These are phyloP conservation scores for Lanius ludovicianus DNA, from an alignment of 2,113 vertebrate species.

Conservation along the genomic window DNA sequence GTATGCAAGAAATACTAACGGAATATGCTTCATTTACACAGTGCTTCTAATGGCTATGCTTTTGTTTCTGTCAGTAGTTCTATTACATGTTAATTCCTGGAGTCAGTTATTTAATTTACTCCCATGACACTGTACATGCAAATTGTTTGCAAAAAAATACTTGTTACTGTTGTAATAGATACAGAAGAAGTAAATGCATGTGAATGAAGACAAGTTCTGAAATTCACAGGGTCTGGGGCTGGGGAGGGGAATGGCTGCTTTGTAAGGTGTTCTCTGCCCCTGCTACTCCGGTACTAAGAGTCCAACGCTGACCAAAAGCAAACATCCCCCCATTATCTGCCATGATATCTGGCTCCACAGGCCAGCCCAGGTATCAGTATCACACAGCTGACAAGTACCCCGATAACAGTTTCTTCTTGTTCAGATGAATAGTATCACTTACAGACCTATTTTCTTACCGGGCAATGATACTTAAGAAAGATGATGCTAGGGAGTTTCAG, in stretches of 20 bases:
- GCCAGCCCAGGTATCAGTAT: neutral
- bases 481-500: slow-evolving; percentile 1
- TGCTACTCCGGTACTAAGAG: neutral
- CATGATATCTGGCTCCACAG: neutral
- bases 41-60: neutral
- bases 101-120: neutral
- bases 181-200: neutral
- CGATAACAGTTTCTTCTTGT: neutral
- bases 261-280: neutral
- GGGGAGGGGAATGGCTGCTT: neutral
- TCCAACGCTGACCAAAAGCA: neutral
- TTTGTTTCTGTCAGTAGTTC: neutral
- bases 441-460: slow-evolving; percentile 24
- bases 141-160: neutral
- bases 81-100: neutral
- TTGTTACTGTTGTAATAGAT: neutral
- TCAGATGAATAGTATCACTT: slow-evolving; percentile 16
- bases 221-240: neutral
- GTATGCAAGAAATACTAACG: neutral
- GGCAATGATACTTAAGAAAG: slow-evolving; percentile 11
- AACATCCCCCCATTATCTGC: neutral
- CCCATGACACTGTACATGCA: neutral
- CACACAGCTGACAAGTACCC: neutral
- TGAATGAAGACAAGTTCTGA: neutral
- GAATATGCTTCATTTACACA: neutral